phyloP scores from a whole-genome alignment of 1,140 invertebrate genomes.

The Drosophila athabasca region DNA sequence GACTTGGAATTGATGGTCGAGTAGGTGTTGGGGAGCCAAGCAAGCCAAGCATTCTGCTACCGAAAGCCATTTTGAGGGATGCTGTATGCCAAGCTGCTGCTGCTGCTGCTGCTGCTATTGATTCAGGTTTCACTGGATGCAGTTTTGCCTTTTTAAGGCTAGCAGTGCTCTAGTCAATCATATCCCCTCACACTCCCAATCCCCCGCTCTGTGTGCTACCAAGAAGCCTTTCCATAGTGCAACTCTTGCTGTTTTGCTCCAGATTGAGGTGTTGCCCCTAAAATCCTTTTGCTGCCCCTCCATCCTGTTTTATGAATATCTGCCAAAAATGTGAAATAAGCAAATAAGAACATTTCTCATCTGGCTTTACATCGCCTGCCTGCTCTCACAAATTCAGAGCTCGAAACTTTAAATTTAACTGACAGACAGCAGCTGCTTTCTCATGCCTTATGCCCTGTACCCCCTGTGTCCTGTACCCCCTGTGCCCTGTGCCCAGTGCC shows the following conservation, averaged over 20 bases:
- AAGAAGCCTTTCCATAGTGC: not conserved
- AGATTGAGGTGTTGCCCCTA: slow-evolving; percentile 25
- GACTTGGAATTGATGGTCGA: not conserved
- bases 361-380: slow-evolving; percentile 14
- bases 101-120: slow-evolving; percentile 13
- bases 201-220: too few species aligned
- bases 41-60: not conserved
- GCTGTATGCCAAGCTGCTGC: not conserved
- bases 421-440: slow-evolving; percentile 37
- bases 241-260: slow-evolving; percentile 20
- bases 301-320: slow-evolving; percentile 41
- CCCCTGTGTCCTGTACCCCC: too few species aligned
- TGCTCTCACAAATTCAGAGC: slow-evolving; percentile 12
- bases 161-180: too few species aligned
- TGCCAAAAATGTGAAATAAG: slow-evolving; percentile 36
- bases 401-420: slow-evolving; percentile 41
- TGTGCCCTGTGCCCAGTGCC: too few species aligned
- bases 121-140: slow-evolving; percentile 38
- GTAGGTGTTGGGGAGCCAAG: slow-evolving; percentile 3
- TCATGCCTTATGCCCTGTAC: too few species aligned
- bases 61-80: slow-evolving; percentile 31
- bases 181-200: too few species aligned
- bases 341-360: slow-evolving; percentile 35
- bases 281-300: not conserved
- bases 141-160: slow-evolving; percentile 36